phyloP scores from a whole-genome alignment of 2,888 invertebrate genomes.

The Emesis russula region DNA sequence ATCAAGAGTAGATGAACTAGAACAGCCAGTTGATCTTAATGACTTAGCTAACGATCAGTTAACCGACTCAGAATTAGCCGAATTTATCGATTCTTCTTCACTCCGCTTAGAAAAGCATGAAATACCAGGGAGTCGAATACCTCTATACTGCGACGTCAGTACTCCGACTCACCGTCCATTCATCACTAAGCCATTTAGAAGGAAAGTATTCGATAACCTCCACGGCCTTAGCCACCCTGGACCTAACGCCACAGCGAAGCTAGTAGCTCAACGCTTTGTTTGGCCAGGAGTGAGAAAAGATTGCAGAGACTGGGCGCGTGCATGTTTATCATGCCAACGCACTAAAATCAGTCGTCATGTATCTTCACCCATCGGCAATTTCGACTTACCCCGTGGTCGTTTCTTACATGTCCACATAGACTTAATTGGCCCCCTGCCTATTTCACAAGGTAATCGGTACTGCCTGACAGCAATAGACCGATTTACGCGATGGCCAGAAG shows the following conservation, averaged over 20 bases:
- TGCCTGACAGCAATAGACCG: conserved; percentile 88
- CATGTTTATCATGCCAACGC: conserved; percentile 88
- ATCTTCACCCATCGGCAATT: not conserved
- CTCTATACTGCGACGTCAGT: conserved; percentile 52
- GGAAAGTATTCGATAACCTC: not conserved
- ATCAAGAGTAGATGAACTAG: not conserved
- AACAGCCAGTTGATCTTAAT: not conserved
- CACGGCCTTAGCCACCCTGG: not conserved
- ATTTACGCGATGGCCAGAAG: conserved; percentile 90
- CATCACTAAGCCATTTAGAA: conserved; percentile 21
- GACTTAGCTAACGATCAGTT: not conserved
- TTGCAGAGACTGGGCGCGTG: conserved; percentile 81
- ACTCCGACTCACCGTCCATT: conserved; percentile 36
- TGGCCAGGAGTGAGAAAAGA: conserved; percentile 89
- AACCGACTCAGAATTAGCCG: not conserved
- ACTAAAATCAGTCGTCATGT: conserved; percentile 86
- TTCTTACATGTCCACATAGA: conserved; percentile 76
- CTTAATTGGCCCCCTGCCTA: conserved; percentile 84
- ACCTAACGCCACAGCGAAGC: not conserved
- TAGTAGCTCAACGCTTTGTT: conserved; percentile 58
- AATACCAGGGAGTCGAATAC: conserved; percentile 36
- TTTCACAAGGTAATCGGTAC: conserved; percentile 70
- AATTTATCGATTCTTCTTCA: not conserved
- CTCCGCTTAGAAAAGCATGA: not conserved
- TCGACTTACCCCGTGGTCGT: not conserved